Conservation (phyloP, 2,888 invertebrate genomes). For the Megaustenia siamemsis region DNA sequence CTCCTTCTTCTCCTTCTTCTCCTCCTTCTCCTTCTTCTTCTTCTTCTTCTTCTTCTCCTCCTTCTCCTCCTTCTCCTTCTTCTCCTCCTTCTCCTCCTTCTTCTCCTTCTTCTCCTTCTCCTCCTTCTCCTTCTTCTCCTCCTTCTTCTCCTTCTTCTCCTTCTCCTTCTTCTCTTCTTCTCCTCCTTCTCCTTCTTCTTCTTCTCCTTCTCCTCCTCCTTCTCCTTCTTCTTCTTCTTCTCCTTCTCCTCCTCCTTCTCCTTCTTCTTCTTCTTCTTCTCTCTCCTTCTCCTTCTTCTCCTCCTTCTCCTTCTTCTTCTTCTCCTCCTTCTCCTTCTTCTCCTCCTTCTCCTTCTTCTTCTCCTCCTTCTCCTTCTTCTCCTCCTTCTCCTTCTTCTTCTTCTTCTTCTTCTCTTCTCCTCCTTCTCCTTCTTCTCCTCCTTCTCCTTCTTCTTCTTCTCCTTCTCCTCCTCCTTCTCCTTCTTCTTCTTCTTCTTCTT, state of each 20-base stretch:
- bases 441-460: not conserved
- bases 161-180: not conserved
- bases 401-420: not conserved
- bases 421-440: not conserved
- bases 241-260: not conserved
- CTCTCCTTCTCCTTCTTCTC: slow-evolving; percentile 2
- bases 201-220: not conserved
- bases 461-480: not conserved
- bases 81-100: not conserved
- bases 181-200: not conserved
- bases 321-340: not conserved
- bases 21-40: not conserved
- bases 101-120: slow-evolving; percentile 8
- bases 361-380: not conserved
- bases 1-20: not conserved
- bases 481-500: not conserved
- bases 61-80: not conserved
- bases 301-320: not conserved
- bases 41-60: not conserved
- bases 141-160: slow-evolving; percentile 10
- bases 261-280: not conserved
- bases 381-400: slow-evolving; percentile 11
- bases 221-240: not conserved
- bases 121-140: not conserved
- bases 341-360: too few species aligned